A percentile compares a stretch with the other conserved stretches of the same genome.
phyloP scores from a whole-genome alignment of 2,888 invertebrate genomes.

The Himalopsyche tibetana region DNA sequence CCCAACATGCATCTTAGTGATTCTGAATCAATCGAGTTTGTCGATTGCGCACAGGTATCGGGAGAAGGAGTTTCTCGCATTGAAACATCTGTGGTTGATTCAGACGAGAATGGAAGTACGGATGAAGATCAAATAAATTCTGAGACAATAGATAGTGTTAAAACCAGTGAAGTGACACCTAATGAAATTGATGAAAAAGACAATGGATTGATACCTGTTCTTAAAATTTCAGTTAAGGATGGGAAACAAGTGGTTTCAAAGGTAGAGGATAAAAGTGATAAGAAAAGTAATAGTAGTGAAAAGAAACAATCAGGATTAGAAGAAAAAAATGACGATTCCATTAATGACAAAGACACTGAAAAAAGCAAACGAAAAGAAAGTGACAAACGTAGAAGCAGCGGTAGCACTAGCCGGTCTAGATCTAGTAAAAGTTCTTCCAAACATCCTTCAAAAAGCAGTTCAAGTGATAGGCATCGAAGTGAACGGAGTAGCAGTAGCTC shows the following conservation, averaged over 20 bases:
- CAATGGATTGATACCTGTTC: slow-evolving; percentile 71
- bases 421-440: slow-evolving; percentile 66
- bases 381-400: slow-evolving; percentile 73
- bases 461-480: slow-evolving; percentile 50
- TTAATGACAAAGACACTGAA: slow-evolving; percentile 70
- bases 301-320: slow-evolving; percentile 66
- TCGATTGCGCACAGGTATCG: slow-evolving; percentile 35
- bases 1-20: slow-evolving; percentile 7
- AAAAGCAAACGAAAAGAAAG: slow-evolving; percentile 68
- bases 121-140: slow-evolving; percentile 39
- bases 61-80: neutral
- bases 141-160: slow-evolving; percentile 29
- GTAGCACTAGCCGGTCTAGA: slow-evolving; percentile 68
- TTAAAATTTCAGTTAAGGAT: slow-evolving; percentile 84
- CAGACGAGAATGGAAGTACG: neutral
- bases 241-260: slow-evolving; percentile 83
- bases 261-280: slow-evolving; percentile 71
- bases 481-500: slow-evolving; percentile 62
- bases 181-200: slow-evolving; percentile 68
- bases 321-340: slow-evolving; percentile 67
- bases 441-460: slow-evolving; percentile 58
- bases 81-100: neutral
- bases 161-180: slow-evolving; percentile 64
- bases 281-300: slow-evolving; percentile 65
- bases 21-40: slow-evolving; percentile 36